Base-by-base conservation (phyloP, 2,888 invertebrate genomes). In the Nowickia ferox region DNA sequence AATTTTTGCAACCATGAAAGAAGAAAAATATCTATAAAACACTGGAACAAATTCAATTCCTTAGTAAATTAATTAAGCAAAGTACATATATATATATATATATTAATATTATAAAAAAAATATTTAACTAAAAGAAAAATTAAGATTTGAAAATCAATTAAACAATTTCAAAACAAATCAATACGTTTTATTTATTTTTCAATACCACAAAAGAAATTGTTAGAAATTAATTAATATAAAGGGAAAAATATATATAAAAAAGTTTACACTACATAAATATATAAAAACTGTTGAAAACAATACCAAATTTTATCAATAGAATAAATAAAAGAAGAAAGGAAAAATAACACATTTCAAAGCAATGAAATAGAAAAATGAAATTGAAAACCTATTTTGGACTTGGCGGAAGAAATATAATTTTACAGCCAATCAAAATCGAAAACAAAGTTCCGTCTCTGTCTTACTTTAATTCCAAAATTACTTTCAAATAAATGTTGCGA, bases 1-100 rank as follows among this genome's bases (percentile, higher is more conserved):
- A 19, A 10, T 38, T 53, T 44, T 72, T 53, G 13, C 10, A 74
- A 59, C 74, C 46, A 72, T 57, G 76, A 30, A 78, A 53, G 17
- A 61, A 68, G 65, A 65, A 4, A 13, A 42, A 57, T 3, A 65
- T 19, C 55, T 19, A 68, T 77, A 80, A 76, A 17, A 84, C 53
- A 77, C 57, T 76, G 65, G 78, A 81, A 82, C 81, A 80, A 66
- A 65, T 57, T 61, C 66, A 84, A 84, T 84, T 84, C 83, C 83
- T 84, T 78, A 84, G 77, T 66, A 84, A 78, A 63, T 78, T 65
- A 83, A 72, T 44, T 53, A 69, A 84, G 53, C 55, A 75, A 84
- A 80, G 15, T 51, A 86, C 46, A 71, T 57, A 40, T 46, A 86
- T 53, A 71, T 57, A 40, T 46, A 48, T 51, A 30, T 30, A 30